Base-by-base conservation (phyloP, 2,797 vertebrate species). In the Cichlasoma orientale region DNA sequence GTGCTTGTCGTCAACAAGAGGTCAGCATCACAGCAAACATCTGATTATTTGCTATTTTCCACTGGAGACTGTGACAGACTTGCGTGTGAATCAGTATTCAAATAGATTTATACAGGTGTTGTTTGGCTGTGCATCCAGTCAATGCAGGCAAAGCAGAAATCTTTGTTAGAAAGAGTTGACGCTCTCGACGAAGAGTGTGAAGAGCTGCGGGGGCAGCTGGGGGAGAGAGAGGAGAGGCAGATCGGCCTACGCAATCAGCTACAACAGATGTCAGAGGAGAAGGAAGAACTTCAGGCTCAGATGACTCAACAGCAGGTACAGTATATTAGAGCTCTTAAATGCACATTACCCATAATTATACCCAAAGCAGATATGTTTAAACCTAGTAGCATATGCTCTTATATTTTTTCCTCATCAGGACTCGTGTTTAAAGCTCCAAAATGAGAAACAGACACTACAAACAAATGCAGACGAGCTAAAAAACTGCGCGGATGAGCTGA, bases 81-180 rank as follows among this genome's bases (percentile, higher is more conserved):
- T 13, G 16, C 13, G 19, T 19, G 18, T n/a, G 19, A 57, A 25
- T 25, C 7, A 52, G 13, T 53, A 13, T 55, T 57, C 7, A 25
- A 70, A 47, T 8, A 57, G 6, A 69, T 56, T 68, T 19, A 23
- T 4, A 13, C 6, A 16, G 5, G 16, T 29, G 5, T 3, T 71
- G 31, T 74, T 21, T 36, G 61, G 9, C 75, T 66, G 14, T 75
- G 11, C 13, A 11, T 76, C 8, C 79, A 98, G 98, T 96, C 97
- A n/a, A 93, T 97, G 87, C 96, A 97, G 90, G 92, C 86, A 56
- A 98, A 97, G 91, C 97, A 97, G 83, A 95, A 75, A 14, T 86
- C 85, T 47, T 90, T 98, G 86, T 59, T 96, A 33, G 94, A 96
- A 86, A 96, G 96, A 86, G 88, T 97, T 1, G 93, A 96, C 77